Conservation (phyloP, 2,113 vertebrate genomes). For the Microcebus griseorufus region DNA sequence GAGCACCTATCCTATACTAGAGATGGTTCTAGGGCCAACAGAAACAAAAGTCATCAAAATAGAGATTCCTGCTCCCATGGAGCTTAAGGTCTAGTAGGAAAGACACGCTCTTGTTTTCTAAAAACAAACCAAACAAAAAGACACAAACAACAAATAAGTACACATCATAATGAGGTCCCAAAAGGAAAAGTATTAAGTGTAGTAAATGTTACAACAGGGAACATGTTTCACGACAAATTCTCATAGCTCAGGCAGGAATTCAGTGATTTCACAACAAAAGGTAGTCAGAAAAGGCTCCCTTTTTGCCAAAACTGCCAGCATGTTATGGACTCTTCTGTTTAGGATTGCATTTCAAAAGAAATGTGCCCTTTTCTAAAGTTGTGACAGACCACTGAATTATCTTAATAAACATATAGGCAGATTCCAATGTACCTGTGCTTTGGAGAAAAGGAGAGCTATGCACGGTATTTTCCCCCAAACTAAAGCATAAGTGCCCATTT, state of each 20-base stretch:
- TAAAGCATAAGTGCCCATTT: background rate
- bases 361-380: background rate
- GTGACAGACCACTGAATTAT: background rate
- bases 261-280: slow-evolving; percentile 3
- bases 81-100: background rate
- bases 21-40: background rate
- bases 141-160: background rate
- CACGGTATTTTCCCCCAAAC: background rate
- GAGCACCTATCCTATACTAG: background rate
- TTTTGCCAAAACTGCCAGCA: background rate
- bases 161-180: background rate
- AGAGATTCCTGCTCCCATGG: background rate
- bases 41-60: background rate
- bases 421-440: background rate
- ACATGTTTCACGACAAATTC: background rate
- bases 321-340: background rate
- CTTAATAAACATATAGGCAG: background rate
- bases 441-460: slow-evolving; percentile 1
- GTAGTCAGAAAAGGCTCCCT: background rate
- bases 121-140: background rate
- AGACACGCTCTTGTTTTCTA: background rate
- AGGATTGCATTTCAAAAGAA: background rate
- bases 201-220: background rate
- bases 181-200: background rate
- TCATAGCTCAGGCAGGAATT: background rate